A percentile compares a stretch with the other conserved stretches of the same genome.
phyloP scores from a whole-genome alignment of 2,113 vertebrate species.

The Microcebus murinus region DNA sequence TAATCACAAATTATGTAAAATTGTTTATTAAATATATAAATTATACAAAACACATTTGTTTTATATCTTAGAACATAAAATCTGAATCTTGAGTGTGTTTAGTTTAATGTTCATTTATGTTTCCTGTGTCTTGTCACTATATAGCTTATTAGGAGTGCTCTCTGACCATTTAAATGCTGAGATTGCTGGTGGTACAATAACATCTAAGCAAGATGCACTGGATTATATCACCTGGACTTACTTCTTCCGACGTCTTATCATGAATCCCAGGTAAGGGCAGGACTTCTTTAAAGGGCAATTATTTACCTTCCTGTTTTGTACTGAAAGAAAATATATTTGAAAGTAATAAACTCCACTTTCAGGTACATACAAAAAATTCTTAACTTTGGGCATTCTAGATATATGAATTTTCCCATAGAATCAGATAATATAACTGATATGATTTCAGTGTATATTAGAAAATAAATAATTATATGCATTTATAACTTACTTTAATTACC shows the following conservation, averaged over 20 bases:
- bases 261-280: slow-evolving; percentile 95
- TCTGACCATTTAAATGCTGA: slow-evolving; percentile 98
- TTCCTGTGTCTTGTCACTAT: slow-evolving; percentile 67
- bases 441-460: slow-evolving; percentile 1
- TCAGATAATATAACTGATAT: slow-evolving; percentile 10
- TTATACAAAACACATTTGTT: not conserved
- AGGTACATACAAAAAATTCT: not conserved
- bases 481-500: not conserved
- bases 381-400: not conserved
- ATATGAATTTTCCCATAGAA: slow-evolving; percentile 1
- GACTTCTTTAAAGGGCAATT: slow-evolving; percentile 48
- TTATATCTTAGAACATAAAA: slow-evolving; percentile 13
- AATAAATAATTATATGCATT: not conserved
- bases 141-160: slow-evolving; percentile 94
- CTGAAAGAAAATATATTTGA: not conserved
- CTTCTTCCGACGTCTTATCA: slow-evolving; percentile 97
- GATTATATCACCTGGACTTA: slow-evolving; percentile 99
- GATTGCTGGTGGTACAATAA: slow-evolving; percentile 95
- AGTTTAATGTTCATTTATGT: slow-evolving; percentile 38
- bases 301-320: not conserved
- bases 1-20: slow-evolving; percentile 20
- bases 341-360: slow-evolving; percentile 10
- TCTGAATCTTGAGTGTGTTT: slow-evolving; percentile 2
- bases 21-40: not conserved
- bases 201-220: slow-evolving; percentile 98